Evolutionary conservation across 2,113 vertebrate species (phyloP).

Genomic region (Oreochromis spilurus): DNA sequence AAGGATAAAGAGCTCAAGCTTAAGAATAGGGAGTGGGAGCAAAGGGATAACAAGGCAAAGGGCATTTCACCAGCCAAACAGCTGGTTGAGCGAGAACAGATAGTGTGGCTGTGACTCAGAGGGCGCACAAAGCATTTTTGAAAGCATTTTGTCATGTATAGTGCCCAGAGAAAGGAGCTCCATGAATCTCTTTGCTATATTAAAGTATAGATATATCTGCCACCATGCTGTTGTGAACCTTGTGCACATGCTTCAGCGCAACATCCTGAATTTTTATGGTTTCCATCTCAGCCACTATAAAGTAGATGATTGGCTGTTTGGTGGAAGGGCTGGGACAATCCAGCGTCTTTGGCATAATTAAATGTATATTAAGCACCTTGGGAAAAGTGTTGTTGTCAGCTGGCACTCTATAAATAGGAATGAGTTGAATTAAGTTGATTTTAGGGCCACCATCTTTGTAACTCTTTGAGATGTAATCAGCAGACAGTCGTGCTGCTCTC

Average conservation of each 20-base stretch:
- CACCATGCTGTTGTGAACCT: not conserved
- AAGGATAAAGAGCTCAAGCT: slow-evolving; percentile 24
- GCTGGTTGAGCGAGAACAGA: not conserved
- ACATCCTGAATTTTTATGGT: not conserved
- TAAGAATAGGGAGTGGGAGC: not conserved
- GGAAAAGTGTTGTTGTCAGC: not conserved
- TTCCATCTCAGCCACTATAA: not conserved
- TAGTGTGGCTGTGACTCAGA: slow-evolving; percentile 15
- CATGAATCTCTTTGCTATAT: not conserved
- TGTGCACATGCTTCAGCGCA: not conserved
- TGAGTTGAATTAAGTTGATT: not conserved
- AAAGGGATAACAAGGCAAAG: not conserved
- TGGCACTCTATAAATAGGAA: not conserved
- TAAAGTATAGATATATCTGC: not conserved
- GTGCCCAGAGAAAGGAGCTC: not conserved
- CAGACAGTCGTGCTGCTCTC: not conserved
- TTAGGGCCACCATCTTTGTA: not conserved
- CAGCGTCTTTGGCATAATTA: not conserved
- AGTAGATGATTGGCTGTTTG: not conserved
- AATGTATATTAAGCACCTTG: not conserved
- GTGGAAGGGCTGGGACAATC: not conserved
- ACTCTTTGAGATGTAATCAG: not conserved
- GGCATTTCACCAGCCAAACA: not conserved
- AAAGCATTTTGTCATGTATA: slow-evolving; percentile 6
- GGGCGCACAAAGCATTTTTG: slow-evolving; percentile 17